Conservation (phyloP, 2,797 vertebrate species). For the Anomalospiza imberbis region DNA sequence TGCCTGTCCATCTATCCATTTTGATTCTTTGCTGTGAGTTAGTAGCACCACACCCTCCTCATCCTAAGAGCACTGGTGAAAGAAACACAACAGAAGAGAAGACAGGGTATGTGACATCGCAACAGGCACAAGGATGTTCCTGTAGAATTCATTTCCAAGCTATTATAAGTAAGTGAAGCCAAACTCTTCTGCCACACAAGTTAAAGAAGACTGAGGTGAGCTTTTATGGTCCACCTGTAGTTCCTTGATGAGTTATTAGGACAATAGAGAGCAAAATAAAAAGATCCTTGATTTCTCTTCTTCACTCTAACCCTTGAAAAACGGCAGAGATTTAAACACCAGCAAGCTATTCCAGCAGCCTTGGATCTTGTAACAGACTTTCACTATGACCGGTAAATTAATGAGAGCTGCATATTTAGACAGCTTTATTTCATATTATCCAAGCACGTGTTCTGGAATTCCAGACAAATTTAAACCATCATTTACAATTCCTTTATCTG, state of each 20-base stretch:
- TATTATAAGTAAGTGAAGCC: background rate
- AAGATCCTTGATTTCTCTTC: background rate
- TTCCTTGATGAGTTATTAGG: background rate
- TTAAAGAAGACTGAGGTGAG: background rate
- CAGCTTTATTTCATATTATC: background rate
- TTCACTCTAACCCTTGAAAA: background rate
- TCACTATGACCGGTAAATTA: background rate
- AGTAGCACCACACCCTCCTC: background rate
- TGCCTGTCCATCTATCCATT: background rate
- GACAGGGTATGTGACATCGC: background rate
- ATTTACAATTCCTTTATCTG: slow-evolving; percentile 2
- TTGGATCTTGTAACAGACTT: background rate
- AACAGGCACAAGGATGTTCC: background rate
- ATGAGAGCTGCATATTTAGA: background rate
- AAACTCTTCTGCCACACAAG: background rate
- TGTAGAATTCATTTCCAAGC: background rate
- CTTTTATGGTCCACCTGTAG: background rate
- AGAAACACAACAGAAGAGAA: rapidly evolving
- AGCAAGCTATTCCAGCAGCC: background rate
- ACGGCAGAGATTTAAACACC: background rate
- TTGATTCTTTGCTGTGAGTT: background rate
- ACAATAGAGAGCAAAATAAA: background rate
- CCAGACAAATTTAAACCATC: background rate
- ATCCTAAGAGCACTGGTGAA: background rate
- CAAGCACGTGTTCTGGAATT: background rate